Evolutionary conservation across 2,888 invertebrate species (phyloP).

Genomic region (Chloroclystis v-ata): DNA sequence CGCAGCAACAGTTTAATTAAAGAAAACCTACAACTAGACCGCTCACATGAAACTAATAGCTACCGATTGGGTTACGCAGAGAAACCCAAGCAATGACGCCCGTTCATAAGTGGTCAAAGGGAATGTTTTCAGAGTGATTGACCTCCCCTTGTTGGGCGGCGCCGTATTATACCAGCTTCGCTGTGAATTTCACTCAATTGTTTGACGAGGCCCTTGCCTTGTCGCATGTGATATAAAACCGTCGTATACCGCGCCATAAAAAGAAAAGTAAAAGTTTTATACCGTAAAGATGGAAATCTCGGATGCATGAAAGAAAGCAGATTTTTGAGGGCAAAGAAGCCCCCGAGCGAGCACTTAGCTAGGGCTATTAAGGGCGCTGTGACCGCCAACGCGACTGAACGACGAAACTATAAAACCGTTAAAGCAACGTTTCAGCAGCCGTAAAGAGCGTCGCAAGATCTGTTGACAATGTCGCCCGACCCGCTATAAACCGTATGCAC

Average conservation of each 20-base stretch:
- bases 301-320: slow-evolving; percentile 62
- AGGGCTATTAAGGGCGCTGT: slow-evolving; percentile 70
- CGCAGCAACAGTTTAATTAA: slow-evolving; percentile 61
- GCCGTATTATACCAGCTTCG: slow-evolving; percentile 23
- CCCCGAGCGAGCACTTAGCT: slow-evolving; percentile 75
- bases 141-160: slow-evolving; percentile 19
- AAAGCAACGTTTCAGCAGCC: slow-evolving; percentile 77
- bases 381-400: slow-evolving; percentile 73
- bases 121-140: slow-evolving; percentile 23
- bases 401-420: slow-evolving; percentile 78
- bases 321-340: slow-evolving; percentile 65
- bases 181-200: slow-evolving; percentile 21
- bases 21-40: slow-evolving; percentile 52
- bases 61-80: slow-evolving; percentile 31
- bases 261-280: slow-evolving; percentile 55
- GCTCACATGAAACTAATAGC: slow-evolving; percentile 34
- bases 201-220: slow-evolving; percentile 22
- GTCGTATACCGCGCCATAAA: slow-evolving; percentile 41
- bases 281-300: slow-evolving; percentile 73
- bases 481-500: slow-evolving; percentile 76
- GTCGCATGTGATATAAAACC: slow-evolving; percentile 26
- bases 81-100: slow-evolving; percentile 44
- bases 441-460: slow-evolving; percentile 77
- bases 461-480: slow-evolving; percentile 75
- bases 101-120: slow-evolving; percentile 27